Percentiles rank a stretch among this genome's conserved stretches.
These are phyloP conservation scores for Synanthedon tipuliformis DNA, from an alignment of 2,888 invertebrate genomes.

Conservation along the genomic window DNA sequence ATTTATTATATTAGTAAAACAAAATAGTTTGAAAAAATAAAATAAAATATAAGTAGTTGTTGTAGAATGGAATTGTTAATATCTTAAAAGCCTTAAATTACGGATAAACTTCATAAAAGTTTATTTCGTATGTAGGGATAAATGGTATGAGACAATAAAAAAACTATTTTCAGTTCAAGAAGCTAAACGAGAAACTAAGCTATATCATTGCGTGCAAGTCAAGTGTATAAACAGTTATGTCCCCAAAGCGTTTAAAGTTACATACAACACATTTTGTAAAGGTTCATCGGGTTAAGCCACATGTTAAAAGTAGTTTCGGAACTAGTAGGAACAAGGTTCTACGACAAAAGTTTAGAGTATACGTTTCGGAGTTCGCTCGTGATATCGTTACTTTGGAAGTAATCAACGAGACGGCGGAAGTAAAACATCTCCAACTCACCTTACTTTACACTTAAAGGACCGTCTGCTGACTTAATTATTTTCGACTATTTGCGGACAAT, in stretches of 20 bases:
- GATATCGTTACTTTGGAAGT: conserved; percentile 33
- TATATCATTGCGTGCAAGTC: conserved; percentile 1
- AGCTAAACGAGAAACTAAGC: too few relatives aligned
- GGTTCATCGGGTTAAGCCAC: conserved; percentile 15
- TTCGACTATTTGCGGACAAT: neutral
- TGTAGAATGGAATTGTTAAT: too few relatives aligned
- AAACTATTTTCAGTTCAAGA: too few relatives aligned
- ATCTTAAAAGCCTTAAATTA: too few relatives aligned
- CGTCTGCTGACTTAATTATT: neutral
- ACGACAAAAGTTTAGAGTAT: conserved; percentile 28
- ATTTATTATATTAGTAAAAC: too few relatives aligned
- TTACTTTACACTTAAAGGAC: conserved; percentile 2
- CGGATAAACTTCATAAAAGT: too few relatives aligned
- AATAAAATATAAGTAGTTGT: too few relatives aligned
- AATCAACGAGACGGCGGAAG: conserved; percentile 35
- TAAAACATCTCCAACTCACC: conserved; percentile 30
- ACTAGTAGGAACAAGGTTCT: conserved; percentile 18
- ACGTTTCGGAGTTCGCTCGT: conserved; percentile 24
- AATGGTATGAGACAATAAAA: too few relatives aligned
- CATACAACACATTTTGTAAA: conserved; percentile 7
- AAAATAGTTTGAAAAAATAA: too few relatives aligned
- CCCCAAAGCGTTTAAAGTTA: conserved; percentile 1
- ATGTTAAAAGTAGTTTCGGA: conserved; percentile 22
- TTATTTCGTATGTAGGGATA: too few relatives aligned
- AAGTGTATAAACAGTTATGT: neutral